phyloP scores from a whole-genome alignment of 2,888 invertebrate species.

The Athalia circularis region DNA sequence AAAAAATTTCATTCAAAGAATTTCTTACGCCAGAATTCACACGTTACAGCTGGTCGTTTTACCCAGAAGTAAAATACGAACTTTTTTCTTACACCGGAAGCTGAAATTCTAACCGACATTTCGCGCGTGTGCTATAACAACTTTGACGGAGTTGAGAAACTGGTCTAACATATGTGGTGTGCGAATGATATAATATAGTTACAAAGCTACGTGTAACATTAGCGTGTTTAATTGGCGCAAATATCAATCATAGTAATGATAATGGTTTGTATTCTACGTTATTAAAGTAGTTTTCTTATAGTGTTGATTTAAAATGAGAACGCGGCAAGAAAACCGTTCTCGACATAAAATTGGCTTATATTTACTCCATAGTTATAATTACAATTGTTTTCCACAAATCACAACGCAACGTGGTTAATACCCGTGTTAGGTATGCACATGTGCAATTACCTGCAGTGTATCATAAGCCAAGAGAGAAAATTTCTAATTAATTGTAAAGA shows the following conservation, averaged over 20 bases:
- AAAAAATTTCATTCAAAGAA: no score
- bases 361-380: constrained; percentile 19
- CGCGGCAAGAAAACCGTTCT: constrained; percentile 13
- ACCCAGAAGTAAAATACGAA: no score
- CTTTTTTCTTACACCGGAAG: no score
- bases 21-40: no score
- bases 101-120: no score
- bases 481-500: constrained; percentile 24
- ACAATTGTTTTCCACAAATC: constrained; percentile 16
- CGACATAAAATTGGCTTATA: constrained; percentile 20
- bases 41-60: no score
- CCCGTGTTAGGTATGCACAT: not conserved
- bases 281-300: constrained; percentile 15
- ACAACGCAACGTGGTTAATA: constrained; percentile 22
- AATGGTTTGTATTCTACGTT: not conserved
- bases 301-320: not conserved
- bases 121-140: not conserved
- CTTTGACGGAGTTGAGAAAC: constrained; percentile 6
- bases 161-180: not conserved
- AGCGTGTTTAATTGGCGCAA: constrained; percentile 19
- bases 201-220: constrained; percentile 11
- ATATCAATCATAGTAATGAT: no score
- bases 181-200: not conserved
- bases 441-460: not conserved
- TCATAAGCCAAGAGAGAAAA: constrained; percentile 2